Conservation (phyloP, 2,888 invertebrate genomes). For the Reticulitermes lucifugus region DNA sequence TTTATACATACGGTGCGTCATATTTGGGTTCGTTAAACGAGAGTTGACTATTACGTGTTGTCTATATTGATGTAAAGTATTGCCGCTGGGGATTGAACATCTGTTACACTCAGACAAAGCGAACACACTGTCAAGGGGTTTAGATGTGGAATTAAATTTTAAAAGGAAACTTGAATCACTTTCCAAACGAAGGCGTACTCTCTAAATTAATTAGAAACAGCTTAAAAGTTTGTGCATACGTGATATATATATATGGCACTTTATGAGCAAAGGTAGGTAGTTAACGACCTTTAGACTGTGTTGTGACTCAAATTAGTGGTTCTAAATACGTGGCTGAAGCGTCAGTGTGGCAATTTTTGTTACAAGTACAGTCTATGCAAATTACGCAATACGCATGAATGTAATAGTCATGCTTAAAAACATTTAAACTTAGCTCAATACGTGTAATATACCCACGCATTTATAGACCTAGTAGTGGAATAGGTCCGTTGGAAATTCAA, state of each 20-base stretch:
- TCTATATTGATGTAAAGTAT: constrained; percentile 15
- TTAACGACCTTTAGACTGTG: neutral
- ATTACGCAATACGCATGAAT: too few relatives aligned
- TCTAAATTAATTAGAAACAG: constrained; percentile 2
- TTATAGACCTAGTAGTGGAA: too few relatives aligned
- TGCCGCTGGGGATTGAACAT: constrained; percentile 8
- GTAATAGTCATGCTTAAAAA: too few relatives aligned
- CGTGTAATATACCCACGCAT: too few relatives aligned
- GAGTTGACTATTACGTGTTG: constrained; percentile 7
- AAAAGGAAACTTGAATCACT: neutral
- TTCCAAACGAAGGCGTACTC: neutral
- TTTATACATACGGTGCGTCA: neutral
- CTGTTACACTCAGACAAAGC: constrained; percentile 15
- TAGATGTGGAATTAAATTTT: constrained; percentile 14
- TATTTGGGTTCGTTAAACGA: constrained; percentile 6
- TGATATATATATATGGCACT: neutral
- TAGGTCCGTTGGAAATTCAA: too few relatives aligned
- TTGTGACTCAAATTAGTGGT: neutral
- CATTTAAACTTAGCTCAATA: too few relatives aligned
- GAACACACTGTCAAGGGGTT: constrained; percentile 14
- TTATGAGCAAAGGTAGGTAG: neutral
- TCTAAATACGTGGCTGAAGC: neutral
- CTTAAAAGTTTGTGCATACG: neutral
- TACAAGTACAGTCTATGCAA: neutral
- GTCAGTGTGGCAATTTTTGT: neutral